Evolutionary conservation across 2,888 invertebrate species (phyloP).

Genomic region (Kryphioiulus occultus): DNA sequence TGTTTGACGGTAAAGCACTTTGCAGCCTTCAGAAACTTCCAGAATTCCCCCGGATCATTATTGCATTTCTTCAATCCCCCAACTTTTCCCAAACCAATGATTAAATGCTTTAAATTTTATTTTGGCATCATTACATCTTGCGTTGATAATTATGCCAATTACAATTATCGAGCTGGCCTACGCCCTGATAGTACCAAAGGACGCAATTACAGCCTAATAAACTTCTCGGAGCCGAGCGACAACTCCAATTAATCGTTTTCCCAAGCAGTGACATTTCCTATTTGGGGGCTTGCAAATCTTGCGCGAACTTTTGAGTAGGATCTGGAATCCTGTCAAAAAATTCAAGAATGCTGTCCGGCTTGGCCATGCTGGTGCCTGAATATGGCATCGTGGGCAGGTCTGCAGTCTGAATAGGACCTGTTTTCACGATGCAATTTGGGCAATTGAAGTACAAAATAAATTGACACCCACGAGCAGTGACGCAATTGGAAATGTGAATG

Average conservation of each 20-base stretch:
- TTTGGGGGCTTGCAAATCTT: background rate
- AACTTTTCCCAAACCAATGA: background rate
- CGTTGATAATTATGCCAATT: background rate
- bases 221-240: background rate
- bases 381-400: slow-evolving; percentile 28
- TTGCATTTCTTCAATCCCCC: background rate
- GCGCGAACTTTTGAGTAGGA: background rate
- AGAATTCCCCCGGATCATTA: background rate
- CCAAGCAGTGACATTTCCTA: background rate
- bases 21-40: background rate
- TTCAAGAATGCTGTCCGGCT: background rate
- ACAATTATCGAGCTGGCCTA: background rate
- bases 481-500: background rate
- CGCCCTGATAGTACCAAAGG: background rate
- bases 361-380: background rate
- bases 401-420: background rate
- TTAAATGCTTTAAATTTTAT: background rate
- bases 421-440: background rate
- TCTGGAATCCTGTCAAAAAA: background rate
- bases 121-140: background rate
- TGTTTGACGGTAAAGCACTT: background rate
- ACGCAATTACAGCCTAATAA: background rate
- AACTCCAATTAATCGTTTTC: background rate
- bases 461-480: background rate
- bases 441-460: background rate